These are phyloP conservation scores for Drosophila equinoxialis DNA, from an alignment of 1,140 invertebrate genomes.

Conservation along the genomic window DNA sequence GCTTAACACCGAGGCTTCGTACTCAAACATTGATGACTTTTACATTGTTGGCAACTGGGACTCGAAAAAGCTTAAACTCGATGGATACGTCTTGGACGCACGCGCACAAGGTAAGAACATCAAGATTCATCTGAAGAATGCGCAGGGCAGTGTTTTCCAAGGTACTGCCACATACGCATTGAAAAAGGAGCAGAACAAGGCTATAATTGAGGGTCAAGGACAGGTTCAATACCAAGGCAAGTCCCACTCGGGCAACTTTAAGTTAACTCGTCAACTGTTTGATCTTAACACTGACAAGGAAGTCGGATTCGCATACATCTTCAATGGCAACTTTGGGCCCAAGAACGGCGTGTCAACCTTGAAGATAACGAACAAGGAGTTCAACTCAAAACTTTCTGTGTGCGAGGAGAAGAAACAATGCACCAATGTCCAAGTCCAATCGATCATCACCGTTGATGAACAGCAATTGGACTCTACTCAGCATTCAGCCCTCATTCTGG, in stretches of 20 bases:
- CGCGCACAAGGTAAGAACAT: constrained; percentile 87
- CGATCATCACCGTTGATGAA: constrained; percentile 63
- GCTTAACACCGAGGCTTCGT: constrained; percentile 84
- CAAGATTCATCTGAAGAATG: constrained; percentile 86
- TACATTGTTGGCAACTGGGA: constrained; percentile 86
- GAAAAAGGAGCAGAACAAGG: constrained; percentile 88
- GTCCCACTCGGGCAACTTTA: constrained; percentile 88
- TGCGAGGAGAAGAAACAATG: constrained; percentile 91
- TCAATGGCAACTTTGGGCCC: constrained; percentile 84
- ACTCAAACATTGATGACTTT: constrained; percentile 87
- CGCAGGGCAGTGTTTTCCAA: constrained; percentile 86
- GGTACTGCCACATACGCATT: constrained; percentile 87
- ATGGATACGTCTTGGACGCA: constrained; percentile 87
- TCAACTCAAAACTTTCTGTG: constrained; percentile 87
- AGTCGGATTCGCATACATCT: constrained; percentile 85
- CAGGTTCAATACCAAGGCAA: constrained; percentile 86
- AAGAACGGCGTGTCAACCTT: constrained; percentile 86
- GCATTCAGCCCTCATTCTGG: constrained; percentile 85
- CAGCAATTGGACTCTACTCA: constrained; percentile 77
- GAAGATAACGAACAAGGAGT: constrained; percentile 88
- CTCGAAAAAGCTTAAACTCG: constrained; percentile 86
- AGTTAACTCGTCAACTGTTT: constrained; percentile 87
- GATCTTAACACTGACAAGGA: constrained; percentile 86
- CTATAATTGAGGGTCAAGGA: constrained; percentile 88
- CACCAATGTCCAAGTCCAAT: constrained; percentile 88